Percentiles rank a stretch among this genome's conserved stretches.
phyloP scores from a whole-genome alignment of 2,888 invertebrate species.

The Morpho deidamia region DNA sequence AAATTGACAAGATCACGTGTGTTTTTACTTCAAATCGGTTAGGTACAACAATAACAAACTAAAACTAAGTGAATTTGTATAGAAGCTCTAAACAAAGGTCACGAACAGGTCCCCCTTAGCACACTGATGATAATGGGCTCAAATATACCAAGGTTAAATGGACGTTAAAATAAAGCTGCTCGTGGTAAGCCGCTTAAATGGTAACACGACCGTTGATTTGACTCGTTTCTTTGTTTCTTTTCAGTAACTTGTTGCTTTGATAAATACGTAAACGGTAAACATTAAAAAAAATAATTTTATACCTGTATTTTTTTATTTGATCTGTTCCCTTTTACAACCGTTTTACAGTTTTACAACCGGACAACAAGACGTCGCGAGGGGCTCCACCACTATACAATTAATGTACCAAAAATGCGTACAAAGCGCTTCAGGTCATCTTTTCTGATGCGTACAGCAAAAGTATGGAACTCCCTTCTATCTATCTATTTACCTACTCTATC shows the following conservation, averaged over 20 bases:
- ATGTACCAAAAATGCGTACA: no score
- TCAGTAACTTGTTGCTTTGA: background rate
- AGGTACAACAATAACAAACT: background rate
- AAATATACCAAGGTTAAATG: constrained; percentile 14
- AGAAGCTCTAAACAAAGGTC: constrained; percentile 10
- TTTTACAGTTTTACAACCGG: no score
- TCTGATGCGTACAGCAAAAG: no score
- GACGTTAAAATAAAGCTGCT: constrained; percentile 12
- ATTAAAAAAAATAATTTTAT: no score
- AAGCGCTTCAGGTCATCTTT: no score
- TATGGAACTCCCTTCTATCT: no score
- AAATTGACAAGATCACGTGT: background rate
- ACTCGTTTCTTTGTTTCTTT: background rate
- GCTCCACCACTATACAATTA: no score
- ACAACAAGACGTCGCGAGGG: no score
- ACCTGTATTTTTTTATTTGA: no score
- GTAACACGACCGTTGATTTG: background rate
- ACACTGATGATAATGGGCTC: constrained; percentile 14
- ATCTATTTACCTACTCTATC: no score
- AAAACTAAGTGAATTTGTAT: constrained; percentile 11
- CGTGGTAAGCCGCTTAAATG: constrained; percentile 5
- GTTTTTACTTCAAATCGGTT: background rate
- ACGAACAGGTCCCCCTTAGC: constrained; percentile 12
- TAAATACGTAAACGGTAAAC: background rate
- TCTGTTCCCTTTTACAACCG: no score